phyloP scores from a whole-genome alignment of 2,888 invertebrate species.

The Andrena dorsata region DNA sequence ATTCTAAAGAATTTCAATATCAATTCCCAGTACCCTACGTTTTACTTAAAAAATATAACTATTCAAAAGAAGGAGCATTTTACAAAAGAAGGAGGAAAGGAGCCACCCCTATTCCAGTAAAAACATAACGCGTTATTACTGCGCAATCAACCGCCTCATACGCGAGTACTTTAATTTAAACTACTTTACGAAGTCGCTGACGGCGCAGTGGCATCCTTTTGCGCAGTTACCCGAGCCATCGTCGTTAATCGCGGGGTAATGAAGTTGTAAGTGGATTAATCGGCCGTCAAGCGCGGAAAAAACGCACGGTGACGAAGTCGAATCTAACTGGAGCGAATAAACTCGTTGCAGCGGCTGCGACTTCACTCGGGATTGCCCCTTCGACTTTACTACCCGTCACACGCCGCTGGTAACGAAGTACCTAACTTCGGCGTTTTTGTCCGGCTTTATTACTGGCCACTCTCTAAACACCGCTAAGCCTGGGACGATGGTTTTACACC shows the following conservation, averaged over 20 bases:
- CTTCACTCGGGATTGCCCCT: background rate
- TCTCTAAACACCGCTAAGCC: conserved; percentile 11
- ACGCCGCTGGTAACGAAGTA: background rate
- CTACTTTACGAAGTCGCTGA: conserved; percentile 59
- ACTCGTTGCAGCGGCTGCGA: background rate
- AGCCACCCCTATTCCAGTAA: background rate
- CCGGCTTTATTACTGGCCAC: background rate
- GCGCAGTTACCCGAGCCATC: conserved; percentile 53
- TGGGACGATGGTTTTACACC: conserved; percentile 7
- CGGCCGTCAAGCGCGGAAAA: conserved; percentile 34
- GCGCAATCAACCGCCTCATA: conserved; percentile 38
- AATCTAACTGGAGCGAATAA: conserved; percentile 45
- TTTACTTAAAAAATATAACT: no score
- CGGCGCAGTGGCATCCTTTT: conserved; percentile 64
- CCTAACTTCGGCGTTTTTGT: background rate
- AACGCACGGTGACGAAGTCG: conserved; percentile 38
- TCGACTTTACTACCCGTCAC: background rate
- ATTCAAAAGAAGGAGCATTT: background rate
- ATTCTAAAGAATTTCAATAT: no score
- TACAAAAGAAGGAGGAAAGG: no score
- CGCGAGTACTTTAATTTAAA: conserved; percentile 52
- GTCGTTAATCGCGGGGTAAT: conserved; percentile 57
- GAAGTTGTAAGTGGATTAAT: conserved; percentile 69
- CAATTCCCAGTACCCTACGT: no score
- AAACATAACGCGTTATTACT: conserved; percentile 32